Evolutionary conservation across 1,140 invertebrate genomes (phyloP).

Genomic region (Euura saliciscinereae): DNA sequence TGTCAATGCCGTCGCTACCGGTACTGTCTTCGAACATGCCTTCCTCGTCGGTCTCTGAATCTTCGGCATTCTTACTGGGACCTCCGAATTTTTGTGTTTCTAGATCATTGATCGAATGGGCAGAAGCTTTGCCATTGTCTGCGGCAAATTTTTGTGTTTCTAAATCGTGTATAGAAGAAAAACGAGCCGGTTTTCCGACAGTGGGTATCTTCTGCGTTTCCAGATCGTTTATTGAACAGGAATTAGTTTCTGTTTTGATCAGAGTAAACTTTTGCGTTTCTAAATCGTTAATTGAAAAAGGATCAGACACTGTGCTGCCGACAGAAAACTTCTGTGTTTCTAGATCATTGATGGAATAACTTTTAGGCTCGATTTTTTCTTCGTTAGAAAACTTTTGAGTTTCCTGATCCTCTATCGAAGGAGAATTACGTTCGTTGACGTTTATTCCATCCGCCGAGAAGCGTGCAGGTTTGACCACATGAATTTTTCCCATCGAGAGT

Average conservation of each 20-base stretch:
- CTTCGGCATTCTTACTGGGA: not conserved
- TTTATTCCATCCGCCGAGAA: not conserved
- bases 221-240: conserved; percentile 8
- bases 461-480: not conserved
- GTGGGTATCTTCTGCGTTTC: conserved; percentile 7
- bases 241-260: conserved; percentile 11
- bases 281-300: not conserved
- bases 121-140: not conserved
- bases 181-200: not conserved
- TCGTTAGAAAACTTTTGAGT: no score
- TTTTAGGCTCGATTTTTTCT: no score
- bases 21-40: conserved; percentile 6
- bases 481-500: not conserved
- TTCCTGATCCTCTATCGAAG: no score
- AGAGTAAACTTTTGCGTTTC: not conserved
- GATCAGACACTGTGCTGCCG: not conserved
- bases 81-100: conserved; percentile 14
- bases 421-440: not conserved
- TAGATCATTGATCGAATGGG: conserved; percentile 11
- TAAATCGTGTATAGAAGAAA: conserved; percentile 10
- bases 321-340: conserved; percentile 13
- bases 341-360: conserved; percentile 14
- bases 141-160: conserved; percentile 12
- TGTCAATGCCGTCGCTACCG: conserved; percentile 22
- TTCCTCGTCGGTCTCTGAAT: conserved; percentile 10